Conservation (phyloP, 2,888 invertebrate genomes). For the Cryptosula pallasiana region DNA sequence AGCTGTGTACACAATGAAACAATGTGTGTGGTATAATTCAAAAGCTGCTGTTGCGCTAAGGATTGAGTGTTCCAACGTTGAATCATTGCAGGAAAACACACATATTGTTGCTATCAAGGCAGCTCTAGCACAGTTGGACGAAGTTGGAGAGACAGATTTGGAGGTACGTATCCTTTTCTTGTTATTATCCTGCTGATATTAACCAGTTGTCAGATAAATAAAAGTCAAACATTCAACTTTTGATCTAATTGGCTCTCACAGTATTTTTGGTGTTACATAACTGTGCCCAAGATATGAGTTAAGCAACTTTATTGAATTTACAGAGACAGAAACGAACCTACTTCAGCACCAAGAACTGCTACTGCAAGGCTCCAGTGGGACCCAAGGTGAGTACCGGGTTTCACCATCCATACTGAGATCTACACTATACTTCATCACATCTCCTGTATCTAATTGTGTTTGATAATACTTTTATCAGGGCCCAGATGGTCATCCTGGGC, state of each 20-base stretch:
- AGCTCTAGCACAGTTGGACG: neutral
- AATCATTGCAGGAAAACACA: neutral
- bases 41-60: no score
- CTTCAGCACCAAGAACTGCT: neutral
- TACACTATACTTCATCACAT: neutral
- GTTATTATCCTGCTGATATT: no score
- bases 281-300: no score
- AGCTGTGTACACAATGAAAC: no score
- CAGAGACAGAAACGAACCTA: constrained; percentile 14
- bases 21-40: no score
- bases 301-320: neutral
- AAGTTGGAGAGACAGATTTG: neutral
- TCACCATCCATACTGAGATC: neutral
- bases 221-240: no score
- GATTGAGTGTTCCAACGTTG: neutral
- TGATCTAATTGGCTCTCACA: no score
- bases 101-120: neutral
- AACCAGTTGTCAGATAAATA: no score
- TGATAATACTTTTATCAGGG: neutral
- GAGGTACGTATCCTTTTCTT: neutral
- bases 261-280: no score
- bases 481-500: neutral
- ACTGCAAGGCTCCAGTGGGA: constrained; percentile 14
- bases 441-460: neutral
- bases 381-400: constrained; percentile 12